phyloP scores from a whole-genome alignment of 1,140 invertebrate genomes.

The Trypoxylus dichotomus region DNA sequence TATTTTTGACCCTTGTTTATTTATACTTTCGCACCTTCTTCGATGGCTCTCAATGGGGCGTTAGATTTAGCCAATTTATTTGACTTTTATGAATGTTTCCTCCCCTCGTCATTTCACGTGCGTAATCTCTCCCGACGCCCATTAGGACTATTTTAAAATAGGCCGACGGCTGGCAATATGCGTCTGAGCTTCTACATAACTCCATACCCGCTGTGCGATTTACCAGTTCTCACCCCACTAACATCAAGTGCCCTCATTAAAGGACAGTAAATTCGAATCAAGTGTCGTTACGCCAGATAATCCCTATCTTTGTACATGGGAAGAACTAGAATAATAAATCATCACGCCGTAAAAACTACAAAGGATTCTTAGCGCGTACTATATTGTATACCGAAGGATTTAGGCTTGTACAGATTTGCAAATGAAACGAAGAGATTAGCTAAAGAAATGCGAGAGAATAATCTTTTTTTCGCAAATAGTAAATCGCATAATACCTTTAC shows the following conservation, averaged over 20 bases:
- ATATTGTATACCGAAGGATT: background rate
- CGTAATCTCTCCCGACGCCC: background rate
- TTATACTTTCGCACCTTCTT: background rate
- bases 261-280: constrained; percentile 16
- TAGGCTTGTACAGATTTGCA: background rate
- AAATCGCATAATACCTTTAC: background rate
- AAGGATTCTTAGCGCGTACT: background rate
- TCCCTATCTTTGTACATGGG: background rate
- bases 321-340: constrained; percentile 4
- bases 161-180: background rate
- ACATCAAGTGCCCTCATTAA: constrained; percentile 24
- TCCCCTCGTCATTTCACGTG: background rate
- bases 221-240: background rate
- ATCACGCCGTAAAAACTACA: background rate
- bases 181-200: background rate
- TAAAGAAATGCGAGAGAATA: background rate
- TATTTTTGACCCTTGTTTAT: background rate
- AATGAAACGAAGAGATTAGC: background rate
- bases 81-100: background rate
- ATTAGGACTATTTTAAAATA: constrained; percentile 8
- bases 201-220: background rate
- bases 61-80: background rate
- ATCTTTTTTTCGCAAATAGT: background rate
- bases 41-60: background rate
- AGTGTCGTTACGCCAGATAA: constrained; percentile 14